Percentiles rank a stretch among this genome's conserved stretches.
Evolutionary conservation across 2,888 invertebrate species (phyloP).

Genomic region (Tinea semifulvella): DNA sequence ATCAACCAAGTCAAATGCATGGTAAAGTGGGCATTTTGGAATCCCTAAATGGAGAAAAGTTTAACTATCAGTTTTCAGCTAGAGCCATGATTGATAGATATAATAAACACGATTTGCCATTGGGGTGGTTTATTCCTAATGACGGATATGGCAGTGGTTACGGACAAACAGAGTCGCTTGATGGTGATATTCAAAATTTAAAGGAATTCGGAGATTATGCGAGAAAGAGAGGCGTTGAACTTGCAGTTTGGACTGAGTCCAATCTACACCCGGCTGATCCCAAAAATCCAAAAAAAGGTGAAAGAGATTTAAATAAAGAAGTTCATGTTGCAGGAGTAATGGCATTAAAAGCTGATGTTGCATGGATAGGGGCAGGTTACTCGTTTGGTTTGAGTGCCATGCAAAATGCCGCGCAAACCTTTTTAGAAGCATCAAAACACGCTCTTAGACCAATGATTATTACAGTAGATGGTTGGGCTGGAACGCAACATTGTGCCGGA

Average conservation of each 20-base stretch:
- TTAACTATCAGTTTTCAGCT: conserved; percentile 57
- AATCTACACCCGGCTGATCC: conserved; percentile 47
- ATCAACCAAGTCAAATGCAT: conserved; percentile 39
- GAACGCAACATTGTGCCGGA: conserved; percentile 49
- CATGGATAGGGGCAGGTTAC: conserved; percentile 54
- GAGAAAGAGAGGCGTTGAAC: conserved; percentile 41
- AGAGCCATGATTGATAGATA: conserved; percentile 57
- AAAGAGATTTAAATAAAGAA: conserved; percentile 49
- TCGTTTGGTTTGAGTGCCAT: conserved; percentile 51
- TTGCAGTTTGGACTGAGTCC: conserved; percentile 54
- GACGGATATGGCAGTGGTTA: conserved; percentile 58
- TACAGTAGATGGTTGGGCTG: conserved; percentile 59
- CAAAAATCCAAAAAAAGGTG: conserved; percentile 48
- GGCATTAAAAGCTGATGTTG: conserved; percentile 56
- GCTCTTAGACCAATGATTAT: conserved; percentile 40
- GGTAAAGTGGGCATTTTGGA: conserved; percentile 44
- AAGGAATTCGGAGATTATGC: conserved; percentile 43
- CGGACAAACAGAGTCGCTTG: conserved; percentile 48
- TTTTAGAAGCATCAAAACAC: conserved; percentile 30
- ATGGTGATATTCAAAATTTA: conserved; percentile 50
- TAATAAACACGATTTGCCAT: conserved; percentile 43
- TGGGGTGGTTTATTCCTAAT: conserved; percentile 57
- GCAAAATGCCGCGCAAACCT: conserved; percentile 41
- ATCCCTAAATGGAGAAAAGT: conserved; percentile 52
- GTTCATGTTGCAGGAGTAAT: conserved; percentile 41